Base-by-base conservation (phyloP, 2,113 vertebrate genomes). In the Zosterops lateralis region DNA sequence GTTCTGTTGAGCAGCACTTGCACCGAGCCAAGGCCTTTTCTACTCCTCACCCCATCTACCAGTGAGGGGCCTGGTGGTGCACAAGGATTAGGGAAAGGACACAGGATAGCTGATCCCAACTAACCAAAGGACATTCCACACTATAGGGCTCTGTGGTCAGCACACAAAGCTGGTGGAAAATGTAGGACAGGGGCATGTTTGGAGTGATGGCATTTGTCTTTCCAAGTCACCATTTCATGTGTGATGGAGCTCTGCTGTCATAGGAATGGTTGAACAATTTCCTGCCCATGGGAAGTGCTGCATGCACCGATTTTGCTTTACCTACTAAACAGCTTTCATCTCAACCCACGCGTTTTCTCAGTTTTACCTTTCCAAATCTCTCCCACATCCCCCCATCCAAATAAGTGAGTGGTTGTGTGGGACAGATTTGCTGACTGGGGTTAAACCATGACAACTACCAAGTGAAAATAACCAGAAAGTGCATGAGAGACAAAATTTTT, bases 341-440 rank as follows among this genome's bases (percentile, higher is more conserved):
- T 83, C n/a, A 72, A 11, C 2, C 7, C 29, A 47, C 0, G 0
- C 8, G 2, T 84, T 75, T 50, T 75, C 31, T 80, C 14, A 53
- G 2, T 58, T 78, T 62, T 28, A 31, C 29, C 22, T 5, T 48
- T 66, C 15, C 0, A 5, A 71, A 62, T 54, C 21, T 53, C 21
- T 54, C 7, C 26, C 8, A 4, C 0, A 0, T 31, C 18, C 31
- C 34, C 29, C 4, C 2, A 3, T 0, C 3, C 7, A 5, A 71
- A 12, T 32, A 9, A 54, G 11, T 17, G 20, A 64, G 8, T 1
- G 2, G 9, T 22, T 50, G 10, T 15, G 16, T 50, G 13, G 17
- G 18, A 11, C 25, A 38, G n/a, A 54, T n/a, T 18, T 72, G 4
- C 17, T 36, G 10, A 17, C 31, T 40, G 15, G 6, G 10, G 6